Evolutionary conservation across 2,113 vertebrate genomes (phyloP).

Genomic region (Anguilla japonica): DNA sequence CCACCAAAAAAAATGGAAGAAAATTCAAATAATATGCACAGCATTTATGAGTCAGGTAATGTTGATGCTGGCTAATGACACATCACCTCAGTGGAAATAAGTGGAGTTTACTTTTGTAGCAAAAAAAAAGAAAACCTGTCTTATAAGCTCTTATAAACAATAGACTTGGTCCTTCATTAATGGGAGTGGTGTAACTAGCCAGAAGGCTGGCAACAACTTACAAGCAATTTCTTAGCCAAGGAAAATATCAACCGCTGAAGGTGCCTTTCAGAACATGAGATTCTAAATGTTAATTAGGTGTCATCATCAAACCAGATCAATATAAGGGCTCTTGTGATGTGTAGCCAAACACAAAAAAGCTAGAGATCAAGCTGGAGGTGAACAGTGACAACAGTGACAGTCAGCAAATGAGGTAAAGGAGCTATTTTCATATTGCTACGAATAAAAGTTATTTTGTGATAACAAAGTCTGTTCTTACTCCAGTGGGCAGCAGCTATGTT

Average conservation of each 20-base stretch:
- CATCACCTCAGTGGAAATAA: too few relatives aligned
- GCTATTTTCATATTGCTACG: neutral
- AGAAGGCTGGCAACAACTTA: neutral
- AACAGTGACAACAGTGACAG: neutral
- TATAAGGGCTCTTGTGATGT: neutral
- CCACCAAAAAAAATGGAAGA: too few relatives aligned
- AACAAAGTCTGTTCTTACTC: neutral
- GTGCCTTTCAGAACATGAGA: neutral
- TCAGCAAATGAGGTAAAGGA: neutral
- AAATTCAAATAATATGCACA: too few relatives aligned
- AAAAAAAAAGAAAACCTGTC: neutral
- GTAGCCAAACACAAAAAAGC: neutral
- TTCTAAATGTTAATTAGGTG: neutral
- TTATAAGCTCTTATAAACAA: neutral
- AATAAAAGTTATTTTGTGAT: neutral
- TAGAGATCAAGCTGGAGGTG: neutral
- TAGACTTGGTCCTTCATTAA: neutral
- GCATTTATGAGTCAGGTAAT: neutral
- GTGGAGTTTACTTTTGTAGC: neutral
- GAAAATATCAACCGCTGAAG: neutral
- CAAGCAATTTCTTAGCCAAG: neutral
- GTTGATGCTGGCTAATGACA: neutral
- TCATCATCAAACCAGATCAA: neutral
- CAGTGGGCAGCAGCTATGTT: neutral
- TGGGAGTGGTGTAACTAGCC: neutral